Evolutionary conservation across 2,888 invertebrate species (phyloP).

Genomic region (Cosmia trapezina): DNA sequence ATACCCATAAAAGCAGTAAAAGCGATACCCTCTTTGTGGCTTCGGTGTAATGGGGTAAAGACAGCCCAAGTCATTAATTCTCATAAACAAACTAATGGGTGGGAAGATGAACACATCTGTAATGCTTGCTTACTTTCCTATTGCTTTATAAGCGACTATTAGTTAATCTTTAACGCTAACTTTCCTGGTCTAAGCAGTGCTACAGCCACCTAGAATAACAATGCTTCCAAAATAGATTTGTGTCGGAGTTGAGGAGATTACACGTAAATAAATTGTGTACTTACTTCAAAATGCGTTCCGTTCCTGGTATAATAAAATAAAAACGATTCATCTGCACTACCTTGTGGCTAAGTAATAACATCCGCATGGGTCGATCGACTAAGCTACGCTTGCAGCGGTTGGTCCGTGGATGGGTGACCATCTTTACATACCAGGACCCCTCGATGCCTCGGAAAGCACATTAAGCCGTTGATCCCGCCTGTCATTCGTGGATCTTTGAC

Average conservation of each 20-base stretch:
- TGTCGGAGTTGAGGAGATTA: not conserved
- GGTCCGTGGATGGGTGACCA: no score
- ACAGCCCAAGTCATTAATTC: conserved; percentile 55
- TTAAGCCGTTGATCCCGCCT: no score
- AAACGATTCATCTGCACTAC: not conserved
- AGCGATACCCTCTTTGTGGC: conserved; percentile 48
- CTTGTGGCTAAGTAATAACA: no score
- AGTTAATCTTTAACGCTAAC: not conserved
- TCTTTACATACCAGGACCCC: no score
- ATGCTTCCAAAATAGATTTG: not conserved
- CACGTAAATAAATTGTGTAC: not conserved
- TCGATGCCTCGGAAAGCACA: no score
- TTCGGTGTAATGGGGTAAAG: conserved; percentile 54
- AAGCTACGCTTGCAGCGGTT: no score
- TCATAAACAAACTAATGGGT: conserved; percentile 57
- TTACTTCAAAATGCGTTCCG: not conserved
- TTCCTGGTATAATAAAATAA: not conserved
- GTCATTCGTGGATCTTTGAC: no score
- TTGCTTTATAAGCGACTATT: conserved; percentile 11
- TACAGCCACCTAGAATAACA: not conserved
- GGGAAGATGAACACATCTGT: conserved; percentile 34
- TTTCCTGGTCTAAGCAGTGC: not conserved
- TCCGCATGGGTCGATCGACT: no score
- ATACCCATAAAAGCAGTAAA: conserved; percentile 44
- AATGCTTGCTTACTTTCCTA: conserved; percentile 18